Percentiles rank a stretch among this genome's conserved stretches.
phyloP scores from a whole-genome alignment of 2,113 vertebrate species.

The Psittacara wagleri region DNA sequence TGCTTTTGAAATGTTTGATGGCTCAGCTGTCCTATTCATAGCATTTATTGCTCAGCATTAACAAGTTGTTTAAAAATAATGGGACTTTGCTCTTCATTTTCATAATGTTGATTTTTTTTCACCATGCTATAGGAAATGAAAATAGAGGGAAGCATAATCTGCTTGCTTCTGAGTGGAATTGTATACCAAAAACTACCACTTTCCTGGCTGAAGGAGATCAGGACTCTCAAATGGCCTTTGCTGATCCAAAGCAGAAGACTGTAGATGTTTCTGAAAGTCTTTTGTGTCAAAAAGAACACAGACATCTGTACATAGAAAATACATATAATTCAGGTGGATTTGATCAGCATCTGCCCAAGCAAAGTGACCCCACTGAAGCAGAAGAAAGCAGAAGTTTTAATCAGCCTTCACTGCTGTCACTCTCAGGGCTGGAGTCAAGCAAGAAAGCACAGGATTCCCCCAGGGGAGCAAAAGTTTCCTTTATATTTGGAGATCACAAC shows the following conservation, averaged over 20 bases:
- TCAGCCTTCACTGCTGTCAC: constrained; percentile 80
- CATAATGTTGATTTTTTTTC: constrained; percentile 26
- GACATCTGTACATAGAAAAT: constrained; percentile 85
- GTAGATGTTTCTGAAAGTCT: constrained; percentile 78
- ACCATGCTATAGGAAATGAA: constrained; percentile 78
- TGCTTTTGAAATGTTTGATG: background rate
- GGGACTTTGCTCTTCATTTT: constrained; percentile 3
- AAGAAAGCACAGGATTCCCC: constrained; percentile 88
- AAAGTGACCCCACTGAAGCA: constrained; percentile 77
- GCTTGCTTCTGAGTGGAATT: constrained; percentile 88
- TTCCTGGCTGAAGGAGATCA: constrained; percentile 84
- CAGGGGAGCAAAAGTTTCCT: constrained; percentile 94
- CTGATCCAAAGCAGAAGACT: constrained; percentile 83
- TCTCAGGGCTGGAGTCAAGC: constrained; percentile 79
- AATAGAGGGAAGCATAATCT: constrained; percentile 84
- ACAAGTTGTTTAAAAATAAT: background rate
- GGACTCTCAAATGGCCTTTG: constrained; percentile 80
- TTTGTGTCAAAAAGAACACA: constrained; percentile 83
- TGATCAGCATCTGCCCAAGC: constrained; percentile 77
- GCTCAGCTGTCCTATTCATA: background rate
- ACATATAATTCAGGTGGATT: constrained; percentile 78
- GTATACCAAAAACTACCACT: constrained; percentile 85
- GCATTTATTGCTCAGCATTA: background rate
- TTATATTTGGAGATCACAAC: constrained; percentile 93
- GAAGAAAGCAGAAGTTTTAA: constrained; percentile 81